Evolutionary conservation across 2,797 vertebrate species (phyloP).

Genomic region (Dendrocincla fuliginosa): DNA sequence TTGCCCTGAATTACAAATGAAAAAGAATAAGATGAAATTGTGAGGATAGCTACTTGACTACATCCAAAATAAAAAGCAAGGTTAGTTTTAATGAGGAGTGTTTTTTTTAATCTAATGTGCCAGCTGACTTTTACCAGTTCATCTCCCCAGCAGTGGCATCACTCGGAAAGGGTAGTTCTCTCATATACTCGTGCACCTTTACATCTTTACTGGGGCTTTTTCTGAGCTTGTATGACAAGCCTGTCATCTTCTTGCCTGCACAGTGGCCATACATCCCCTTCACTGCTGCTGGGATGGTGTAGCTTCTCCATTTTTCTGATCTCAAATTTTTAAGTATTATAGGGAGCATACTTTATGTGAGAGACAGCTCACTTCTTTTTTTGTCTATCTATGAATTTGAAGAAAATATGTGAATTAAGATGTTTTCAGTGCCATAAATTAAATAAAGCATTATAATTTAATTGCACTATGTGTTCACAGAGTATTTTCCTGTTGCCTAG

Average conservation of each 20-base stretch:
- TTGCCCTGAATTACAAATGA: not conserved
- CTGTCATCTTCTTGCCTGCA: not conserved
- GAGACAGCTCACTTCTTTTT: not conserved
- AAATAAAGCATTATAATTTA: not conserved
- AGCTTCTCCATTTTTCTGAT: not conserved
- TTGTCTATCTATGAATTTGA: not conserved
- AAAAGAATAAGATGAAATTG: not conserved
- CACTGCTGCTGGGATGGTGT: not conserved
- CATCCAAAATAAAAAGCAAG: not conserved
- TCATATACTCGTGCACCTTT: rapidly evolving
- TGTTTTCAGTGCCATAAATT: not conserved
- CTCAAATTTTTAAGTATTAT: not conserved
- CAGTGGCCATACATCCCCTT: not conserved
- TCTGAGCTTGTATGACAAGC: not conserved
- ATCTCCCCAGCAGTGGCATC: not conserved
- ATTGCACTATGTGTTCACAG: conserved; percentile 1
- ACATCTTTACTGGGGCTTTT: not conserved
- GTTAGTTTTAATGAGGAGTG: not conserved
- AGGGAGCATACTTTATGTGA: not conserved
- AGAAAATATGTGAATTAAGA: not conserved
- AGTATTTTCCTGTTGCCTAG: conserved; percentile 51
- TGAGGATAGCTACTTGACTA: not conserved
- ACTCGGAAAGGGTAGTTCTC: not conserved
- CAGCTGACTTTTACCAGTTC: not conserved
- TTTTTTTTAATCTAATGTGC: not conserved